Evolutionary conservation across 2,888 invertebrate genomes (phyloP), one percentile per base, ranked within the genome.

Genomic region (Acrobasis repandana): DNA sequence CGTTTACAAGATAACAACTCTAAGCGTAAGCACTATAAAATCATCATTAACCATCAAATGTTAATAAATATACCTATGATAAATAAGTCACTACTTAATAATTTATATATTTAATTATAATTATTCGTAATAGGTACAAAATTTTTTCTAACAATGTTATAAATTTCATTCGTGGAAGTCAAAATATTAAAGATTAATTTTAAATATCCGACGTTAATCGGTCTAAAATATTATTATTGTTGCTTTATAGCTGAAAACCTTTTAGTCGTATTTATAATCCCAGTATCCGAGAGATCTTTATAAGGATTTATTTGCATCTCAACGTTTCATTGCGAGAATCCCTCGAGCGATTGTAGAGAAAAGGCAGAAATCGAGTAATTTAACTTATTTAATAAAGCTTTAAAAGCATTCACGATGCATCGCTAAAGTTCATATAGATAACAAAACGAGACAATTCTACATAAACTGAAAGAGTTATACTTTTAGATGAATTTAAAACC

Each of bases 161-260:
- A 10, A 5, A n/a, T 14, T 5, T 43, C 5, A n/a, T 14, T 43
- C n/a, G 10, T 43, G 43, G 43, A 43, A 43, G 43, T 43, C 11
- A 10, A 16, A 58, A 47, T 34, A 34, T 10, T 14, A 48, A 28
- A 63, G 66, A 69, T 70, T 67, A 63, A 67, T 69, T 67, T 69
- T 63, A 60, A 58, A 57, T 61, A 60, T 59, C 60, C 60, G 60
- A 56, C 63, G 65, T 70, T 71, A 68, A 70, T 73, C 69, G 71
- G 61, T 65, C 65, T 67, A 65, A 68, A 66, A 61, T 66, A 68
- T 68, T 69, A 65, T 66, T 68, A 69, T 66, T 66, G 67, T 59
- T 64, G 65, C 61, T 60, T 46, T 60, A 48, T 52, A 59, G 59
- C 63, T 60, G 56, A 62, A 68, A 68, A 58, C 58, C 49, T 49